These are phyloP conservation scores for Ictalurus furcatus DNA, from an alignment of 2,113 vertebrate genomes.

Conservation along the genomic window DNA sequence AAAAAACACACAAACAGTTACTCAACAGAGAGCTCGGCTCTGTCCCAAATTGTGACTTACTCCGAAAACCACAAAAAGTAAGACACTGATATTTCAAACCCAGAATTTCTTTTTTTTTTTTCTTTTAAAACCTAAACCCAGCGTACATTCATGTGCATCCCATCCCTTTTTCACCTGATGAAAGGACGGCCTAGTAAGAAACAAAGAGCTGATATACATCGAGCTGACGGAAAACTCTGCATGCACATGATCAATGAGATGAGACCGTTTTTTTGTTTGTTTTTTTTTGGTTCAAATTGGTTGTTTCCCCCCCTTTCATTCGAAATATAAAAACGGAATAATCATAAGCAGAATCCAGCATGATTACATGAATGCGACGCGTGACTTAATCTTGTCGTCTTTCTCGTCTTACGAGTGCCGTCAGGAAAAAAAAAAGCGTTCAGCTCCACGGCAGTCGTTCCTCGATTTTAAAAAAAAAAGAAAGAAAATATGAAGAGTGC, in stretches of 20 bases:
- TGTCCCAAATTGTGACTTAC: conserved; percentile 27
- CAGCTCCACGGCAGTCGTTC: conserved; percentile 42
- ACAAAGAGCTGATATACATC: conserved; percentile 64
- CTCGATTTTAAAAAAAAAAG: conserved; percentile 58
- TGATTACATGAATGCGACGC: conserved; percentile 57
- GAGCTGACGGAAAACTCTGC: conserved; percentile 69
- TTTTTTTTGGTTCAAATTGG: conserved; percentile 66
- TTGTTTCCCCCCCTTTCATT: conserved; percentile 50
- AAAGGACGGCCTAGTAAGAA: conserved; percentile 65
- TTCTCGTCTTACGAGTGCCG: conserved; percentile 47
- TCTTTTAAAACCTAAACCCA: conserved; percentile 56
- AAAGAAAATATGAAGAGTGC: conserved; percentile 73
- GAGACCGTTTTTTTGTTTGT: conserved; percentile 57
- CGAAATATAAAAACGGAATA: conserved; percentile 67
- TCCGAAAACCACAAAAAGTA: conserved; percentile 65
- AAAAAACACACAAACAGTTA: conserved; percentile 50
- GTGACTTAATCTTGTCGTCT: conserved; percentile 36
- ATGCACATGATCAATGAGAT: conserved; percentile 76
- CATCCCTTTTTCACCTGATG: conserved; percentile 67
- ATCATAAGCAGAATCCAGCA: conserved; percentile 61
- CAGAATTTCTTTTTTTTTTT: conserved; percentile 29
- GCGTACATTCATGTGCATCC: conserved; percentile 78
- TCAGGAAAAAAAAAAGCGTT: conserved; percentile 40
- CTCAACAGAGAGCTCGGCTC: conserved; percentile 34
- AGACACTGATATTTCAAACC: conserved; percentile 73